Base-by-base conservation (phyloP, 2,113 vertebrate genomes). In the Polypterus bichir region DNA sequence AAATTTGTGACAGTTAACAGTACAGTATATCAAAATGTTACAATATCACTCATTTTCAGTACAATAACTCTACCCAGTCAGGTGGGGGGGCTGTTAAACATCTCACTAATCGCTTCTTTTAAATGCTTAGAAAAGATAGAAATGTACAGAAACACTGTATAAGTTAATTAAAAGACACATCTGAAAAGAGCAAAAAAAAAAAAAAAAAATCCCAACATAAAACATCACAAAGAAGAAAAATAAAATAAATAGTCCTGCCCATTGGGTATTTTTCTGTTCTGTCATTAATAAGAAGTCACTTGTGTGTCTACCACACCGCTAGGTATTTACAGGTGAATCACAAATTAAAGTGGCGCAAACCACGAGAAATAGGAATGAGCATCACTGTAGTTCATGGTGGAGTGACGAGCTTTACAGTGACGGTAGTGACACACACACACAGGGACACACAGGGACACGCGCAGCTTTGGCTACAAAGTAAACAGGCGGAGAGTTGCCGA, bases 21-120 rank as follows among this genome's bases (percentile, higher is more conserved):
- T 87, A 87, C 84, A 90, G 82, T 82, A 78, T 89, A 92, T 94
- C 86, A 93, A 93, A 91, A 91, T 84, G 82, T 86, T 81, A 82
- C 81, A 82, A 83, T 82, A 85, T 86, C 74, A 83, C 79, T 83
- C 77, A 73, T 75, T 74, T 76, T 75, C 76, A 79, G 76, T 76
- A 72, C 66, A 69, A 71, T 69, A 70, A 64, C 63, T 73, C 64
- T 64, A 82, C 71, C 68, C 75, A 83, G 70, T 27, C 61, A 53
- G 27, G 60, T n/a, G 65, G 65, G 52, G 59, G 75, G 62, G 59
- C 63, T 49, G 69, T 68, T 63, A 52, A 78, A 64, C 70, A 56
- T 49, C 44, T 88, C 79, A 73, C 81, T 75, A 72, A 69, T 63
- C 77, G 73, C 77, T 80, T 87, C 77, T 68, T 52, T 65, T 74